These are phyloP conservation scores for Pseudonaja textilis DNA, from an alignment of 2,113 vertebrate species.

Conservation along the genomic window DNA sequence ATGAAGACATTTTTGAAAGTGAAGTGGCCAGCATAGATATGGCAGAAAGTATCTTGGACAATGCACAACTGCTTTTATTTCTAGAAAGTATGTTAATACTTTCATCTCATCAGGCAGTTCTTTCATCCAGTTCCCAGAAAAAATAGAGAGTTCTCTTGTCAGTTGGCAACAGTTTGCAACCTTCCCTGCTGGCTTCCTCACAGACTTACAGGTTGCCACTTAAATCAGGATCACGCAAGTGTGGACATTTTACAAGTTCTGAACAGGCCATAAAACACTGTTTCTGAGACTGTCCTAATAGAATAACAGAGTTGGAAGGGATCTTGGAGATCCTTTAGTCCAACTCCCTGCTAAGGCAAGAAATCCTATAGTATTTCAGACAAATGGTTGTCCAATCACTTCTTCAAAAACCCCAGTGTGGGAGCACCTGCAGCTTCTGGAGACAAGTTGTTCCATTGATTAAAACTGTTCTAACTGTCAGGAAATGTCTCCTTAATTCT, in stretches of 20 bases:
- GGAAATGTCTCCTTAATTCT: not conserved
- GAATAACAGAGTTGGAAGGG: not conserved
- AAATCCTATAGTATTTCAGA: not conserved
- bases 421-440: not conserved
- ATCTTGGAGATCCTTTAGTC: not conserved
- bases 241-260: not conserved
- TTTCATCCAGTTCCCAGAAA: not conserved
- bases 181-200: not conserved
- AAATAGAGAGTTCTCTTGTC: not conserved
- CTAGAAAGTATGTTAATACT: not conserved
- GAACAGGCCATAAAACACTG: not conserved
- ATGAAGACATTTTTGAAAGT: not conserved
- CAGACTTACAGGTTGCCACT: not conserved
- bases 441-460: too few species aligned
- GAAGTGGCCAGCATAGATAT: not conserved
- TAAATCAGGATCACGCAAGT: not conserved
- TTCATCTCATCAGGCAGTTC: not conserved
- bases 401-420: not conserved
- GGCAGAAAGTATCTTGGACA: not conserved
- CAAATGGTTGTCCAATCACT: not conserved
- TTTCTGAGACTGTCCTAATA: not conserved
- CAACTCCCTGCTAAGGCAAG: not conserved
- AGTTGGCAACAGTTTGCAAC: not conserved
- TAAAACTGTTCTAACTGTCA: not conserved
- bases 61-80: not conserved